A percentile compares a stretch with the other conserved stretches of the same genome.
phyloP scores from a whole-genome alignment of 2,797 vertebrate species.

The Crossoptilon crossoptilon region DNA sequence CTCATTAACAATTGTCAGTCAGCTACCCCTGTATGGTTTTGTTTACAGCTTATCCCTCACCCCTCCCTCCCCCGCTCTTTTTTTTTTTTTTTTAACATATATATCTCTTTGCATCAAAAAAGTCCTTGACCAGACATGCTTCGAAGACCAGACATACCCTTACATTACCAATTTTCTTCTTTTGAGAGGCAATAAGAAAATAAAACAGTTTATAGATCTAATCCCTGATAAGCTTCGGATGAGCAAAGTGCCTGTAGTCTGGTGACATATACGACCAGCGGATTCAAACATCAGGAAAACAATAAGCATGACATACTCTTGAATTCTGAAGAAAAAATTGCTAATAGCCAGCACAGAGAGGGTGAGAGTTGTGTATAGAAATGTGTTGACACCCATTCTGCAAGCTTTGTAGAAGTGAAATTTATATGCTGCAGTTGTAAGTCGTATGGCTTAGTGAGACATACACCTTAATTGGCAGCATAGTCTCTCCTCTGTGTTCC shows the following conservation, averaged over 20 bases:
- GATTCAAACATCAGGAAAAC: not conserved
- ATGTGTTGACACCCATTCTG: not conserved
- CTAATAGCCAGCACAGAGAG: not conserved
- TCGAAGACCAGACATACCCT: not conserved
- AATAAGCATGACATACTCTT: not conserved
- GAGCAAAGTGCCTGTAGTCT: not conserved
- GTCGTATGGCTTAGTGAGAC: not conserved
- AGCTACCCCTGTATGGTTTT: not conserved
- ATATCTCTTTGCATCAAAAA: not conserved
- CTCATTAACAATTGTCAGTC: rapidly evolving
- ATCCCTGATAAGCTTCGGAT: not conserved
- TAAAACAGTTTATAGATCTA: not conserved
- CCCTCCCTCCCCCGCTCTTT: too few relatives aligned
- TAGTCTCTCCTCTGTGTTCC: not conserved
- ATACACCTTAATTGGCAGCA: not conserved
- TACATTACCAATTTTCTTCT: not conserved
- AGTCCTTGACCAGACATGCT: rapidly evolving
- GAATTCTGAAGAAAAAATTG: not conserved
- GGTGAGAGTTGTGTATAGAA: not conserved
- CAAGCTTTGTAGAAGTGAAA: not conserved
- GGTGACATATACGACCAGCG: not conserved
- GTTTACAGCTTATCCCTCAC: not conserved
- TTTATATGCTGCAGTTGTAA: not conserved
- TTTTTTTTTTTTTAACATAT: too few relatives aligned
- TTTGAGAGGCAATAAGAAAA: not conserved